Evolutionary conservation across 2,113 vertebrate species (phyloP), one percentile per base, ranked within the genome.

Genomic region (Melanocharis versteri): DNA sequence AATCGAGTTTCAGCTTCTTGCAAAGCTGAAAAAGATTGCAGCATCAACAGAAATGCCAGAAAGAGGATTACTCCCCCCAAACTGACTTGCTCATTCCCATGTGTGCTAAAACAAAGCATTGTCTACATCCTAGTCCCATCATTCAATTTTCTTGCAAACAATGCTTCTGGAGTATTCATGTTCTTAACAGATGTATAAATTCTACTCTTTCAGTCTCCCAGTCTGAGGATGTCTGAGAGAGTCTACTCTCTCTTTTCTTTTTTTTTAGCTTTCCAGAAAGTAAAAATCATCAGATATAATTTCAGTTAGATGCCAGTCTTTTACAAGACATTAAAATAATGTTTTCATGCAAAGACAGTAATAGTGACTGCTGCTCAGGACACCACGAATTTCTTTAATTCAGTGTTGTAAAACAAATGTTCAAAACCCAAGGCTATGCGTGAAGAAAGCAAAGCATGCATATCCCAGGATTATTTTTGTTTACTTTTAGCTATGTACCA

Each of bases 1-100:
- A 99, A 99, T 54, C 99, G 99, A 73, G 96, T 96, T 92, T 99
- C 99, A 2, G 99, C 99, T 89, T 99, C 99, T 96, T 98, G 94
- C 94, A 99, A 97, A 89, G 99, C 99, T 99, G 90, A 45, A 87
- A 68, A 75, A 88, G 76, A 86, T 80, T 31, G n/a, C 20, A 79
- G 12, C 14, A 71, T 92, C 64, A 94, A 71, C 26, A 87, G 35
- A 72, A 87, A 70, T 62, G 42, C 51, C 50, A 87, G 33, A 53
- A 79, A 86, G 31, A 77, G 14, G 44, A 66, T 71, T 27, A n/a
- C 10, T 51, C 11, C 9, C 27, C 10, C 13, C 13, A 37, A 8
- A 30, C 0, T 35, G 54, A 87, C 45, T 47, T 73, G 69, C 47
- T 80, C 19, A 17, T 58, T 71, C 40, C 51, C n/a, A 15, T 3